Conservation (phyloP, 2,797 vertebrate genomes). For the Morelia viridis region DNA sequence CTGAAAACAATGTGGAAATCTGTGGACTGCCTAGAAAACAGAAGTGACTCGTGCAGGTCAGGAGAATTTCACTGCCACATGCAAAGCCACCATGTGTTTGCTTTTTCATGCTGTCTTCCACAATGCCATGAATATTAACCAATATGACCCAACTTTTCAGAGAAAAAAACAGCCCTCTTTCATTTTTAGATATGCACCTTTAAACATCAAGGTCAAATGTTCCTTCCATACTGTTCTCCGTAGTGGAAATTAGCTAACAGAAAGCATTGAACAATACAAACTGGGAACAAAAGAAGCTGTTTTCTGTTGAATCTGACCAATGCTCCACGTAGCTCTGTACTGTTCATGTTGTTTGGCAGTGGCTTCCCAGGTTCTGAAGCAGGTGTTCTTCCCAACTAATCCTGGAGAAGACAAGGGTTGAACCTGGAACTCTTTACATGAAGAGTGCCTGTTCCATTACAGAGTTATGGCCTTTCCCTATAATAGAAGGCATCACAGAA, state of each 20-base stretch:
- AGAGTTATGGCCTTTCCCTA: background rate
- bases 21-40: background rate
- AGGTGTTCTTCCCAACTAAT: background rate
- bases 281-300: background rate
- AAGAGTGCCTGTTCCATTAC: background rate
- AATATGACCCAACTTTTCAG: background rate
- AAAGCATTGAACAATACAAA: background rate
- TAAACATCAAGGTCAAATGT: background rate
- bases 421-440: background rate
- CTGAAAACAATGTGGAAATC: background rate
- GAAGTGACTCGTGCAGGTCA: background rate
- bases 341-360: background rate
- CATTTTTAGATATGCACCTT: background rate
- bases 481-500: background rate
- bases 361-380: background rate
- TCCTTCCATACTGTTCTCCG: background rate
- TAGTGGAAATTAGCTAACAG: background rate
- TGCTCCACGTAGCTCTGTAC: background rate
- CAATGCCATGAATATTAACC: background rate
- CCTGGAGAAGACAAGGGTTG: background rate
- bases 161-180: background rate
- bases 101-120: background rate
- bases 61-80: background rate
- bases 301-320: background rate
- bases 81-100: background rate